Conservation (phyloP, 2,888 invertebrate genomes). For the Drosophila antonietae region DNA sequence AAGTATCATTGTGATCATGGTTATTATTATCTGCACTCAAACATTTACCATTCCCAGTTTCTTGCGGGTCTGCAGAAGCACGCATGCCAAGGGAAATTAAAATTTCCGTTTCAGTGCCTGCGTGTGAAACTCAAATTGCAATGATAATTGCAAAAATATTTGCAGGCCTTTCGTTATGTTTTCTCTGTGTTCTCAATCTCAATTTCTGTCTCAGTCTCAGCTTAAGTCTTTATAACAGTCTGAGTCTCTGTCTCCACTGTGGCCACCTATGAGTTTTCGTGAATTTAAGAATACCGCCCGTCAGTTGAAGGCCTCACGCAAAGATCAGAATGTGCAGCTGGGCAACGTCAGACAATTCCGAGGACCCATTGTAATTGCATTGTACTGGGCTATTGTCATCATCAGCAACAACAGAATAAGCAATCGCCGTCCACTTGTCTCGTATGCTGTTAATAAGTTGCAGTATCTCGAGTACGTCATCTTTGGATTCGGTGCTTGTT, state of each 20-base stretch:
- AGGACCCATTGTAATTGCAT: constrained; percentile 48
- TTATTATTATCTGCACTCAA: constrained; percentile 32
- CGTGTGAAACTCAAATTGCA: constrained; percentile 59
- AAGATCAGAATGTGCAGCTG: constrained; percentile 34
- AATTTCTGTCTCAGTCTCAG: constrained; percentile 5
- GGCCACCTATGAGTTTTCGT: constrained; percentile 37
- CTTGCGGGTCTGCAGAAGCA: constrained; percentile 47
- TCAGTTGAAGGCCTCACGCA: constrained; percentile 38
- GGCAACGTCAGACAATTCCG: constrained; percentile 27
- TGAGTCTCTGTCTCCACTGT: constrained; percentile 3
- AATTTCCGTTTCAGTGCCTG: constrained; percentile 59
- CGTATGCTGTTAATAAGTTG: constrained; percentile 39
- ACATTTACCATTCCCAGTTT: constrained; percentile 29
- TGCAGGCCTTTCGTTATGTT: constrained; percentile 39
- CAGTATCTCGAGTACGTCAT: constrained; percentile 38
- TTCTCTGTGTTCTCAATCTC: constrained; percentile 17
- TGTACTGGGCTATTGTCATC: constrained; percentile 49
- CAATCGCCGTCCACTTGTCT: constrained; percentile 59
- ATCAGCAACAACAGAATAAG: constrained; percentile 43
- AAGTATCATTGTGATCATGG: constrained; percentile 13
- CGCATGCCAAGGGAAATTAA: constrained; percentile 65
- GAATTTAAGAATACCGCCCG: constrained; percentile 16
- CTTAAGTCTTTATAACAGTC: neutral
- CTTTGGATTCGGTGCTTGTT: constrained; percentile 37
- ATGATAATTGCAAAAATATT: constrained; percentile 65